A percentile compares a stretch with the other conserved stretches of the same genome.
phyloP scores from a whole-genome alignment of 2,797 vertebrate genomes.

The Enteromius paludinosus region DNA sequence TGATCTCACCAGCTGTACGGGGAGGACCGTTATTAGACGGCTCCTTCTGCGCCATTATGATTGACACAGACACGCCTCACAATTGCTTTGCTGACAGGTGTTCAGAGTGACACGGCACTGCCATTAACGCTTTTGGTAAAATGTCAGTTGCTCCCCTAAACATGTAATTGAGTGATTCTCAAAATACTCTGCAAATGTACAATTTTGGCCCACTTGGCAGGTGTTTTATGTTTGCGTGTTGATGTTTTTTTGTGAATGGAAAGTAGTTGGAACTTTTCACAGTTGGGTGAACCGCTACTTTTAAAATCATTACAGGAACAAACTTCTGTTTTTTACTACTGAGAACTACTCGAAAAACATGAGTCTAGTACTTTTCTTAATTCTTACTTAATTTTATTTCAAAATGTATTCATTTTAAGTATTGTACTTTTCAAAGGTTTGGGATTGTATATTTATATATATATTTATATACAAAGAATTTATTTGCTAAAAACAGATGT shows the following conservation, averaged over 20 bases:
- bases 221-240: neutral
- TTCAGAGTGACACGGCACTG: neutral
- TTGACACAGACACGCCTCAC: neutral
- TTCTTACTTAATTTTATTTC: neutral
- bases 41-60: neutral
- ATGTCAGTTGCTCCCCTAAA: slow-evolving; percentile 15
- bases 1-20: slow-evolving; percentile 23
- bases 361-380: neutral
- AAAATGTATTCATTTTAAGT: neutral
- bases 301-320: neutral
- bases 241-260: neutral
- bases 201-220: neutral
- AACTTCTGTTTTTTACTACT: no score
- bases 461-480: no score
- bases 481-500: no score
- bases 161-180: slow-evolving; percentile 25
- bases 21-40: neutral
- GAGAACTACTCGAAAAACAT: no score
- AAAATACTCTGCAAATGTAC: slow-evolving; percentile 15
- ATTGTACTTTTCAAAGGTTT: neutral
- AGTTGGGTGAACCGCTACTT: neutral
- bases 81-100: slow-evolving; percentile 32
- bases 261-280: neutral
- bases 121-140: slow-evolving; percentile 26
- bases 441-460: no score